Base-by-base conservation (phyloP, 1,140 invertebrate species). In the Arion vulgaris region DNA sequence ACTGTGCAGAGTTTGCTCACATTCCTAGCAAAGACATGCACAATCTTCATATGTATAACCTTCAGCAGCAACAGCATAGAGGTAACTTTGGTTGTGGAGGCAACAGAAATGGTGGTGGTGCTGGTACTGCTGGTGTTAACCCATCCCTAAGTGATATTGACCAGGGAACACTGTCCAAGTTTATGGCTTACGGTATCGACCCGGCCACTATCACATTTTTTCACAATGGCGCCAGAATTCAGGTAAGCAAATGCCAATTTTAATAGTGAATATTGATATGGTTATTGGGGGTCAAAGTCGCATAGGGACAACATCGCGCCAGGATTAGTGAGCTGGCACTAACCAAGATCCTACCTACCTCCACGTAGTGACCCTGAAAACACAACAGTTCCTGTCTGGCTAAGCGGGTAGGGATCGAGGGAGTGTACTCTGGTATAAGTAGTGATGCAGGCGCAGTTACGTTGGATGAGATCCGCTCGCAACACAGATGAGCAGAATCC, bases 1-100 rank as follows among this genome's bases (percentile, higher is more conserved):
- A 95, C 87, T 86, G 91, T 66, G 93, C 94, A 83, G 92, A 93
- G 81, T 95, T 95, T 86, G 86, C 93, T 9, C 91, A 93, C 85
- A 89, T 94, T 15, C 87, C 91, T 4, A 88, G 88, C 76, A 83
- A 89, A 15, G 91, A 93, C 15, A 94, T 95, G 92, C 85, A 91
- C 36, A 84, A 86, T 32, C 78, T 86, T 74, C 82, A 81, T 41
- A 72, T 49, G 5, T 69, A 84, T 71, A 53, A 77, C 38, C 80
- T 81, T 0, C 69, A 79, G 0, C 74, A 80, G 19, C 79, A 39
- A 1, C 68, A 74, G 66, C 38, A 75, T n/a, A n/a, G 78, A 0
- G 13, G 11, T 26, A 15, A 11, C 4, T 36, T 32, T 28, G 41
- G 32, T 23, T 23, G 23, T 11, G 19, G 32, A 38, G 53, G 66